Evolutionary conservation across 2,113 vertebrate species (phyloP).

Genomic region (Bujurquina vittata): DNA sequence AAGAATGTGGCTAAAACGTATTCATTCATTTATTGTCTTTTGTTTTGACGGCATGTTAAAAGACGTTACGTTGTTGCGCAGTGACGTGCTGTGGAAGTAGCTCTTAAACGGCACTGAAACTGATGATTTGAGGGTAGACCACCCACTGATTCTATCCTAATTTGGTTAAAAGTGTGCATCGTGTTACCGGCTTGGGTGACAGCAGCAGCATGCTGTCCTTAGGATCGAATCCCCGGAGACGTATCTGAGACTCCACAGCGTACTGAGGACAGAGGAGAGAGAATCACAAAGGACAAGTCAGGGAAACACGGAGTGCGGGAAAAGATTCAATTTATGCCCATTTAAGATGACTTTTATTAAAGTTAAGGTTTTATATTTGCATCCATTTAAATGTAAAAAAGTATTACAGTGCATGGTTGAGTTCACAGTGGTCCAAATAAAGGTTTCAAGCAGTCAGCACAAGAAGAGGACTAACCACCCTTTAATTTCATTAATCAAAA

Average conservation of each 20-base stretch:
- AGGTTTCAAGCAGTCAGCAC: too few species aligned
- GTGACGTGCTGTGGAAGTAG: not conserved
- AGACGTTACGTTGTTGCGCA: not conserved
- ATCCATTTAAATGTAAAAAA: too few species aligned
- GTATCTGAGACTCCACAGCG: constrained; percentile 91
- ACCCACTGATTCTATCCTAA: not conserved
- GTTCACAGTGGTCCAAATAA: too few species aligned
- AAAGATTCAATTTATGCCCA: not conserved
- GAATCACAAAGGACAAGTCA: not conserved
- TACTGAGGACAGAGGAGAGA: constrained; percentile 81
- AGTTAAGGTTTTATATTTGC: too few species aligned
- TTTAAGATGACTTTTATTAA: not conserved
- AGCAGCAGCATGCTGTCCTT: constrained; percentile 85
- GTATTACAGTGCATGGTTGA: too few species aligned
- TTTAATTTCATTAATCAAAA: too few species aligned
- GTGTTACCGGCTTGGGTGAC: constrained; percentile 83
- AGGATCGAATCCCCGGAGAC: constrained; percentile 83
- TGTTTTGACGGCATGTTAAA: too few species aligned
- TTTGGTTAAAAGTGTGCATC: not conserved
- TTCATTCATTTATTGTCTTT: too few species aligned
- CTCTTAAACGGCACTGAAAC: too few species aligned
- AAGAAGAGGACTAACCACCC: too few species aligned
- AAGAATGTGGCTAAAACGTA: too few species aligned
- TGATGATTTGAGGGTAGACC: not conserved
- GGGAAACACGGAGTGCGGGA: not conserved